Conservation (phyloP, 2,113 vertebrate genomes). For the Forbesichthys agassizii region DNA sequence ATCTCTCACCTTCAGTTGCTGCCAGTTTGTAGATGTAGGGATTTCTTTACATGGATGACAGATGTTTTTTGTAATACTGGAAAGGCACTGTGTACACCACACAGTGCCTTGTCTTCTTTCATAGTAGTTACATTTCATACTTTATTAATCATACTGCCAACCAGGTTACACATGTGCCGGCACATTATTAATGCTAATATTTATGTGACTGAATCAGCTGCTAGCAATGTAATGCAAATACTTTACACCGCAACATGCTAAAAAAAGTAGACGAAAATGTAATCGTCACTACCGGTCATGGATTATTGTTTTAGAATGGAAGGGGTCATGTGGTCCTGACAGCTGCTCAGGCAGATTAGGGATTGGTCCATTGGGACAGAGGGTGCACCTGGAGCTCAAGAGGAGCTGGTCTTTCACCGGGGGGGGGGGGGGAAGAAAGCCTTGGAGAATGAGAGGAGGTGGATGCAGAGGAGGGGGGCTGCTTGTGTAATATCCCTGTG, state of each 20-base stretch:
- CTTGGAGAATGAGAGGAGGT: neutral
- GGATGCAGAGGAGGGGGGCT: neutral
- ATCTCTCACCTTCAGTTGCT: neutral
- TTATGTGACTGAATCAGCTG: too few species aligned
- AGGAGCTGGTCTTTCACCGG: slow-evolving; percentile 38
- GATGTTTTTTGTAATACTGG: neutral
- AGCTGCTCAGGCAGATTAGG: slow-evolving; percentile 72
- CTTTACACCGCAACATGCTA: neutral
- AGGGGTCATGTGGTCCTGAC: slow-evolving; percentile 64
- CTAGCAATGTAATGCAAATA: neutral
- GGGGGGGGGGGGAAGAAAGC: neutral
- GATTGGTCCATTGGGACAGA: slow-evolving; percentile 43
- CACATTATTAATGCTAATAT: too few species aligned
- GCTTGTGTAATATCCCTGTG: neutral
- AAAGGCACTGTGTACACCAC: neutral
- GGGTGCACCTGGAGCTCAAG: slow-evolving; percentile 53
- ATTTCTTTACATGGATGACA: neutral
- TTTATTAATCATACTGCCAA: too few species aligned
- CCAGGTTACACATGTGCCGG: too few species aligned
- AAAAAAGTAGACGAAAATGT: neutral
- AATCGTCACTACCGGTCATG: slow-evolving; percentile 34
- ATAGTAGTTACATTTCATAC: too few species aligned
- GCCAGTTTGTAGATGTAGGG: too few species aligned
- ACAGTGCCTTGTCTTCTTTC: too few species aligned
- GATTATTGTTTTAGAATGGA: slow-evolving; percentile 24